Conservation (phyloP, 2,113 vertebrate species). For the Plecturocebus donacophilus region DNA sequence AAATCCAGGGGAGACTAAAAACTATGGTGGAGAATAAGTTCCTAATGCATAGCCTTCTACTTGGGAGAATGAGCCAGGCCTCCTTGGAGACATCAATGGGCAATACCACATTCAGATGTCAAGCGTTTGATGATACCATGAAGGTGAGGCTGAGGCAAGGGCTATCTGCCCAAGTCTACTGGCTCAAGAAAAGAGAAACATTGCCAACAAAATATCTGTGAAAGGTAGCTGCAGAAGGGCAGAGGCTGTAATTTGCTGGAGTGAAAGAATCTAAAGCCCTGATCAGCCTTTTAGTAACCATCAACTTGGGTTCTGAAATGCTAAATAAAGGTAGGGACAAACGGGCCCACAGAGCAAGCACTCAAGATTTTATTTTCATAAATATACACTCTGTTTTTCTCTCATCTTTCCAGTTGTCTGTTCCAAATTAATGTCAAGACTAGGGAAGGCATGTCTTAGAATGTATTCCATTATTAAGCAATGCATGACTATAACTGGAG, state of each 20-base stretch:
- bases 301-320: neutral
- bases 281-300: neutral
- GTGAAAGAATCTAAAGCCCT: neutral
- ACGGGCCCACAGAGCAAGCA: neutral
- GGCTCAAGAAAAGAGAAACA: neutral
- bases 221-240: neutral
- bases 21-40: neutral
- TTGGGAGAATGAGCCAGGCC: neutral
- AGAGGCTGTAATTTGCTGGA: neutral
- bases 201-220: neutral
- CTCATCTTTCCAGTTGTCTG: neutral
- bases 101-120: neutral
- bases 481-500: neutral
- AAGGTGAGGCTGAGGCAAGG: neutral
- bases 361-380: neutral
- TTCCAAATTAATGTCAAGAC: conserved; percentile 29
- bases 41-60: neutral
- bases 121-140: neutral
- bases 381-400: neutral
- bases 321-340: conserved; percentile 1
- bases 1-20: neutral
- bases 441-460: neutral
- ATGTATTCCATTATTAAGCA: neutral
- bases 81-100: neutral
- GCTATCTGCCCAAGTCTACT: neutral